Conservation (phyloP, 2,888 invertebrate genomes). For the Tipula vernalis region DNA sequence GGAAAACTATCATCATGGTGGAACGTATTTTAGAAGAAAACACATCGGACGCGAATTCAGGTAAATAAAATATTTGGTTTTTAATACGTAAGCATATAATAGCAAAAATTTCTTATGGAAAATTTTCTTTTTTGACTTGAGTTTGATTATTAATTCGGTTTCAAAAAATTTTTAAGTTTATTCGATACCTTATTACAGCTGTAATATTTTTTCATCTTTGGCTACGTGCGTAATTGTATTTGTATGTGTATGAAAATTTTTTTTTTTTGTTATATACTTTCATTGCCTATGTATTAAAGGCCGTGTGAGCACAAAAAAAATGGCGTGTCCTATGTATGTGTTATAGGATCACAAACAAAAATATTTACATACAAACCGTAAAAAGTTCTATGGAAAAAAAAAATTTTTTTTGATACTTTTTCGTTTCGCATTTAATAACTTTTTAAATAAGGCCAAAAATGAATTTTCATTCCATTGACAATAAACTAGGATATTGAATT, state of each 20-base stretch:
- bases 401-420: too few species aligned
- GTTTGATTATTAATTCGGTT: neutral
- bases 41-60: constrained; percentile 39
- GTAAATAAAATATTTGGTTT: constrained; percentile 22
- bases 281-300: too few species aligned
- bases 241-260: neutral
- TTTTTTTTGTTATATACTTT: neutral
- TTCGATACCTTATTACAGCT: neutral
- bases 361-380: too few species aligned
- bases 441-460: too few species aligned
- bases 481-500: too few species aligned
- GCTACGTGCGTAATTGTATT: constrained; percentile 1
- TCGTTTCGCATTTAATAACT: too few species aligned
- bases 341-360: too few species aligned
- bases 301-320: too few species aligned
- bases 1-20: constrained; percentile 37
- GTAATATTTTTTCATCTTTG: neutral
- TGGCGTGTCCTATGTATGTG: too few species aligned
- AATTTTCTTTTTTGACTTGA: neutral
- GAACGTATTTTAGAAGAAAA: constrained; percentile 52
- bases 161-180: neutral
- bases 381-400: too few species aligned
- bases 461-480: too few species aligned
- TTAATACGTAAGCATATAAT: neutral
- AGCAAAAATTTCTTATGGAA: neutral